phyloP scores from a whole-genome alignment of 2,113 vertebrate genomes.

The Acanthochromis polyacanthus region DNA sequence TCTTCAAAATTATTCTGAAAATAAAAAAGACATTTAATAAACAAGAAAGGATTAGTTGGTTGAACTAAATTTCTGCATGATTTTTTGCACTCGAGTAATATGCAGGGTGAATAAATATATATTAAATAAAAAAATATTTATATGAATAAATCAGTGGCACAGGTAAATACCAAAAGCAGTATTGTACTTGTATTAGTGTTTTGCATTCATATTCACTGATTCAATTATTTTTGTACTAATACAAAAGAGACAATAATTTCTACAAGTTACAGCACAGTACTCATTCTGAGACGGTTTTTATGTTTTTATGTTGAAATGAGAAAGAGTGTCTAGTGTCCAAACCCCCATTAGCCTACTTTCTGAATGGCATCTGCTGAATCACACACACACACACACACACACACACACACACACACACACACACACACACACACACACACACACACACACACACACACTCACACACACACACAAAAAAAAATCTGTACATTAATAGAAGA shows the following conservation, averaged over 20 bases:
- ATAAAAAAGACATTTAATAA: too few relatives aligned
- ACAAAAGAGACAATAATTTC: neutral
- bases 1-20: too few relatives aligned
- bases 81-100: too few relatives aligned
- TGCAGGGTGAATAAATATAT: too few relatives aligned
- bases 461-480: neutral
- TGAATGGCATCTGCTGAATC: constrained; percentile 36
- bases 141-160: neutral
- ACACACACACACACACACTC: constrained; percentile 11
- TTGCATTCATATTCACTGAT: neutral
- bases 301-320: constrained; percentile 18
- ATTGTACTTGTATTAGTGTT: too few relatives aligned
- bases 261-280: too few relatives aligned
- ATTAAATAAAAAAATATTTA: too few relatives aligned
- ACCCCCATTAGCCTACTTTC: constrained; percentile 60
- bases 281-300: too few relatives aligned
- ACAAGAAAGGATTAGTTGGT: too few relatives aligned
- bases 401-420: neutral
- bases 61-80: too few relatives aligned
- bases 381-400: neutral
- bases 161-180: neutral
- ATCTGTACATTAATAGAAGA: constrained; percentile 61
- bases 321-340: constrained; percentile 19
- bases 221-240: neutral
- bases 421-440: neutral